A percentile compares a stretch with the other conserved stretches of the same genome.
phyloP scores from a whole-genome alignment of 1,140 invertebrate species.

The Trachymyrmex cornetzi region DNA sequence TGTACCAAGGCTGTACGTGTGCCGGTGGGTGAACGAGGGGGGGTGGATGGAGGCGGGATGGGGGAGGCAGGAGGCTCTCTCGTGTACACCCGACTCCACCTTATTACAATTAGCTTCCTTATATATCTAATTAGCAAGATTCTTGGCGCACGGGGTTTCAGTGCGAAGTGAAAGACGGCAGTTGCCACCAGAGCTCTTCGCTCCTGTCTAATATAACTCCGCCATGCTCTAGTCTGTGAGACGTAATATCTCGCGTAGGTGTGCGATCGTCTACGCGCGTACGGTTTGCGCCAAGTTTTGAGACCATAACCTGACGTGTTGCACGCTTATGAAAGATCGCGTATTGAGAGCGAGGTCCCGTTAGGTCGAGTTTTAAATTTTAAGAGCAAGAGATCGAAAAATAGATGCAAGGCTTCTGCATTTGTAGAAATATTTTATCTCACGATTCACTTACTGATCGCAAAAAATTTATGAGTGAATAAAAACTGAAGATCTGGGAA shows the following conservation, averaged over 20 bases:
- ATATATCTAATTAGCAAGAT: slow-evolving; percentile 85
- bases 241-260: slow-evolving; percentile 73
- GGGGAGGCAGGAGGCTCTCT: slow-evolving; percentile 58
- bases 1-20: slow-evolving; percentile 64
- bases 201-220: slow-evolving; percentile 80
- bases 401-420: neutral
- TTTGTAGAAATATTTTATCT: neutral
- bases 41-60: slow-evolving; percentile 20
- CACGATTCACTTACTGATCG: neutral
- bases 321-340: slow-evolving; percentile 31
- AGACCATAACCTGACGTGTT: slow-evolving; percentile 1
- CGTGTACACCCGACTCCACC: slow-evolving; percentile 82
- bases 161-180: slow-evolving; percentile 82
- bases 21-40: slow-evolving; percentile 32
- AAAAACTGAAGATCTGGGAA: neutral
- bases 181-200: slow-evolving; percentile 82
- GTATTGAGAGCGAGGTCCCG: slow-evolving; percentile 23
- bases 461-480: neutral
- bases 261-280: slow-evolving; percentile 48
- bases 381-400: neutral
- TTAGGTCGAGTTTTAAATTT: neutral
- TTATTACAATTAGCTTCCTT: slow-evolving; percentile 85
- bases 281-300: slow-evolving; percentile 34
- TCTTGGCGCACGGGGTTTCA: slow-evolving; percentile 81
- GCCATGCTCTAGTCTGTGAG: slow-evolving; percentile 67